phyloP scores from a whole-genome alignment of 2,113 vertebrate genomes.

The Hippocampus zosterae region DNA sequence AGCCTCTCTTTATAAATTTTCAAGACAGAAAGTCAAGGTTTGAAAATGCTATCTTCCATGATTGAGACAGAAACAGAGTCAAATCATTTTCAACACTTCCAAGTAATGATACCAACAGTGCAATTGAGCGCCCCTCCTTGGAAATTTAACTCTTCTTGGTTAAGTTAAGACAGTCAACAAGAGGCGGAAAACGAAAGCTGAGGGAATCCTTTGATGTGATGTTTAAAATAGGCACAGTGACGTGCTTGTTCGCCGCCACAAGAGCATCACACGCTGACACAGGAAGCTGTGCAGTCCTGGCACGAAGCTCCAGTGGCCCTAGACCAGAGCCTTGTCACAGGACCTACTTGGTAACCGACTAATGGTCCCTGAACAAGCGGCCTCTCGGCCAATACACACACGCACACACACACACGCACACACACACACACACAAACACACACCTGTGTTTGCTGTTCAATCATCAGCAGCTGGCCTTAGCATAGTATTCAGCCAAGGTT shows the following conservation, averaged over 20 bases:
- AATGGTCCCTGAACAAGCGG: constrained; percentile 58
- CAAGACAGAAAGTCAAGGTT: background rate
- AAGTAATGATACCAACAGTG: constrained; percentile 40
- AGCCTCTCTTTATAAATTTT: background rate
- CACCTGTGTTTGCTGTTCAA: constrained; percentile 58
- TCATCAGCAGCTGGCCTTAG: constrained; percentile 59
- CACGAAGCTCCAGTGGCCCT: constrained; percentile 44
- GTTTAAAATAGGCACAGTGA: constrained; percentile 56
- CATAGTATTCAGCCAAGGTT: constrained; percentile 52
- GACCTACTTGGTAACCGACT: constrained; percentile 42
- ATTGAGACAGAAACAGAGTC: constrained; percentile 18
- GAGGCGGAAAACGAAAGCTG: constrained; percentile 37
- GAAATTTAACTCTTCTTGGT: constrained; percentile 40
- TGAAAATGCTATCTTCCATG: constrained; percentile 17
- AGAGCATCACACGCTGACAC: constrained; percentile 33
- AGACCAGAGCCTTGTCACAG: constrained; percentile 47
- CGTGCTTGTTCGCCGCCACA: constrained; percentile 40
- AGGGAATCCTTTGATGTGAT: constrained; percentile 57
- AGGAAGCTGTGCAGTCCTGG: constrained; percentile 58
- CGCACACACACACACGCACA: background rate
- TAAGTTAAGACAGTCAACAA: constrained; percentile 60
- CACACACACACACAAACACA: constrained; percentile 48
- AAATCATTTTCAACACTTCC: constrained; percentile 34
- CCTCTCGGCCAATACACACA: constrained; percentile 33
- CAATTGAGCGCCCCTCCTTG: constrained; percentile 10